These are phyloP conservation scores for Apogon talboti DNA, from an alignment of 2,797 vertebrate species.

Conservation along the genomic window DNA sequence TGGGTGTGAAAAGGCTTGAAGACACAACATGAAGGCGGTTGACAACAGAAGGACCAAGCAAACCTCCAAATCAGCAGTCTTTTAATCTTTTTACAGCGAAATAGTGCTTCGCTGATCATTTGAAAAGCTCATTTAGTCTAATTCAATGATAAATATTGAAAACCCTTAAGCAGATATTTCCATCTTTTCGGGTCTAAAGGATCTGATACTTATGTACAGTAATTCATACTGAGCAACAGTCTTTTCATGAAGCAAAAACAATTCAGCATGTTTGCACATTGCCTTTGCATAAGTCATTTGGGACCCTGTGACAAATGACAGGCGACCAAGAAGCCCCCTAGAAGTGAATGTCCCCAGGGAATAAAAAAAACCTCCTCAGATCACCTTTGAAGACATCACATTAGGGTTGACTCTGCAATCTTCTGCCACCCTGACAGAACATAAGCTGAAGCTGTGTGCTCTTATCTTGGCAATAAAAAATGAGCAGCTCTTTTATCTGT, in stretches of 20 bases:
- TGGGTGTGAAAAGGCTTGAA: neutral
- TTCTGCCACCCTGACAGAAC: conserved; percentile 36
- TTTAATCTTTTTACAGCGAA: conserved; percentile 1
- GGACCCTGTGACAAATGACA: conserved; percentile 51
- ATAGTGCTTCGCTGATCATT: conserved; percentile 1
- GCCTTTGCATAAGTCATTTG: conserved; percentile 38
- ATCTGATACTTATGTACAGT: neutral
- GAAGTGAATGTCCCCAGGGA: conserved; percentile 42
- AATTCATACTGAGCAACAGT: conserved; percentile 38
- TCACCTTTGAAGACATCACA: conserved; percentile 54
- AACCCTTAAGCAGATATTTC: conserved; percentile 14
- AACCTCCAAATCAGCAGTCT: conserved; percentile 42
- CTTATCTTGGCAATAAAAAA: conserved; percentile 51
- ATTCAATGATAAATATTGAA: conserved; percentile 26
- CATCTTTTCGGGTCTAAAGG: neutral
- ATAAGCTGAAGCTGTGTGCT: conserved; percentile 17
- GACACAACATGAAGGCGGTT: conserved; percentile 8
- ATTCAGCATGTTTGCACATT: conserved; percentile 6
- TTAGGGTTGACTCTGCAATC: conserved; percentile 47
- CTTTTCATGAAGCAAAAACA: conserved; percentile 12
- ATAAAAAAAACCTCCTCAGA: conserved; percentile 55
- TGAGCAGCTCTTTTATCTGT: conserved; percentile 48
- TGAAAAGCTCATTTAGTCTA: neutral
- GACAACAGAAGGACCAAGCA: conserved; percentile 59
- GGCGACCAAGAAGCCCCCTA: conserved; percentile 23